Conservation (phyloP, 2,797 vertebrate species). For the Hybognathus amarus region DNA sequence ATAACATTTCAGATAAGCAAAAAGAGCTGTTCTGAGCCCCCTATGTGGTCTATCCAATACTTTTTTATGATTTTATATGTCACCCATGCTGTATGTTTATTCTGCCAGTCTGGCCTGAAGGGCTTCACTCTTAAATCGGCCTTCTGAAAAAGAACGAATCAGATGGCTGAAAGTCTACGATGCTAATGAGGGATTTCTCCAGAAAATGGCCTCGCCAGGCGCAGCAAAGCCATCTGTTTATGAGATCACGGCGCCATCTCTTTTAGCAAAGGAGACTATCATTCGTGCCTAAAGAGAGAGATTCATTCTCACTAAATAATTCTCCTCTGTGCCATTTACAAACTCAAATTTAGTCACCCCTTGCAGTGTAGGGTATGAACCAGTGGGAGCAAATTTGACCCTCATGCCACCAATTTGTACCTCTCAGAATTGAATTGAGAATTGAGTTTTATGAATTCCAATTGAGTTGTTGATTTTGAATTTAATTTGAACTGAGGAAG, state of each 20-base stretch:
- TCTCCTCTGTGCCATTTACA: constrained; percentile 38
- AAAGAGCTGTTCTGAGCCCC: constrained; percentile 20
- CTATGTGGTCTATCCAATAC: background rate
- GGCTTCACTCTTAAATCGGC: constrained; percentile 22
- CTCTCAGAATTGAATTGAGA: background rate
- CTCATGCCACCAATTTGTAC: background rate
- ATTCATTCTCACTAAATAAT: constrained; percentile 34
- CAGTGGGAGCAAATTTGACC: background rate
- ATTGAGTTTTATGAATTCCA: background rate
- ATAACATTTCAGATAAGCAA: constrained; percentile 16
- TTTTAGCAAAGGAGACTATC: constrained; percentile 2
- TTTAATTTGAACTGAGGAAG: too few relatives aligned
- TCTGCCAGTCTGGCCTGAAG: constrained; percentile 36
- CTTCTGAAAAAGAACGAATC: constrained; percentile 25
- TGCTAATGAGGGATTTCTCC: constrained; percentile 41
- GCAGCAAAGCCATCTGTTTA: constrained; percentile 48
- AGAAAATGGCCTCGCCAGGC: constrained; percentile 41
- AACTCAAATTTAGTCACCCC: constrained; percentile 17
- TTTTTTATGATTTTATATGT: constrained; percentile 36
- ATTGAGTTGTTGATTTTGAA: background rate
- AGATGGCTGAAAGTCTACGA: background rate
- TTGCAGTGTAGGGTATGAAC: constrained; percentile 13
- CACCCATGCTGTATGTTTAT: constrained; percentile 34
- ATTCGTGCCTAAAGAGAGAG: constrained; percentile 34
- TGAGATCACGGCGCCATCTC: background rate